These are phyloP conservation scores for Elachura formosa DNA, from an alignment of 2,113 vertebrate species.

Conservation along the genomic window DNA sequence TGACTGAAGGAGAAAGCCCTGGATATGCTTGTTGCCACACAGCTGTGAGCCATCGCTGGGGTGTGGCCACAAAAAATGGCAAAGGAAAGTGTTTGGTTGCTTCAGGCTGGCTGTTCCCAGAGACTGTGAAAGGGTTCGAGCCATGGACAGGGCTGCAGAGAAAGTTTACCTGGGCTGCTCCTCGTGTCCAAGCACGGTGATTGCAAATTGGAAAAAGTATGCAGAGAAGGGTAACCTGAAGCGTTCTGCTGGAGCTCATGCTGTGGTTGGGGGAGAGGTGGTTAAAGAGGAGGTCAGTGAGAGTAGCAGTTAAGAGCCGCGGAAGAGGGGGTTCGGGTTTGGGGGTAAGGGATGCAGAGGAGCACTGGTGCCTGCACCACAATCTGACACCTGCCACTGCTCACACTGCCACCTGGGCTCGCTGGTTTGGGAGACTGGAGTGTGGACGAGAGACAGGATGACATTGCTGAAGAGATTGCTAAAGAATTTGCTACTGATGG, in stretches of 20 bases:
- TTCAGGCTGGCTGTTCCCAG: background rate
- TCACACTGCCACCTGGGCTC: background rate
- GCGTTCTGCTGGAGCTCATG: background rate
- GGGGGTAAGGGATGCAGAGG: background rate
- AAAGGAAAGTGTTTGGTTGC: background rate
- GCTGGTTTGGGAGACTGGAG: background rate
- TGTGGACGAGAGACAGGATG: background rate
- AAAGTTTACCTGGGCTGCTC: background rate
- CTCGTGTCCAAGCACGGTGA: background rate
- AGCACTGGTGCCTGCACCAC: accelerated
- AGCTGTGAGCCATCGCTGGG: background rate
- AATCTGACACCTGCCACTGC: background rate
- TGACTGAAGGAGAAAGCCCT: background rate
- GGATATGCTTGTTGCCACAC: background rate
- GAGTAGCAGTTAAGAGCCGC: background rate
- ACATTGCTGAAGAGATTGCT: background rate
- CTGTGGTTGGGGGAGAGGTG: too few species aligned
- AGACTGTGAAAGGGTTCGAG: background rate
- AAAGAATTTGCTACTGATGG: background rate
- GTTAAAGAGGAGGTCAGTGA: background rate
- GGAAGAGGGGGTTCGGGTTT: background rate
- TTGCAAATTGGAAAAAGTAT: background rate
- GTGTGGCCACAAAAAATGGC: background rate
- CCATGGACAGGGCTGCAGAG: background rate
- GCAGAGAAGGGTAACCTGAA: background rate